phyloP scores from a whole-genome alignment of 2,113 vertebrate species.

The Kryptolebias marmoratus region DNA sequence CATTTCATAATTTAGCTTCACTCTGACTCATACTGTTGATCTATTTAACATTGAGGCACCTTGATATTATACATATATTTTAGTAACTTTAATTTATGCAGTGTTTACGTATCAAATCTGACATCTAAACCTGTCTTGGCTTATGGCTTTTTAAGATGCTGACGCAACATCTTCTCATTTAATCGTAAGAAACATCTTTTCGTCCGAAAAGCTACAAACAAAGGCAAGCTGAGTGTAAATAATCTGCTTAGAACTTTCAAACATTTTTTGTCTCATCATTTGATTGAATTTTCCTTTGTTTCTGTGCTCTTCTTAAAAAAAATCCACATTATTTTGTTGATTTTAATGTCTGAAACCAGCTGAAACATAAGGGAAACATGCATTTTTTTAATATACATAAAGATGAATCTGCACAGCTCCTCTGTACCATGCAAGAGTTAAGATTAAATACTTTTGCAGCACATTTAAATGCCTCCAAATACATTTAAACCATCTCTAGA shows the following conservation, averaged over 20 bases:
- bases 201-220: constrained; percentile 44
- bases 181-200: constrained; percentile 43
- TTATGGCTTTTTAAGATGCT: constrained; percentile 64
- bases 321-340: constrained; percentile 22
- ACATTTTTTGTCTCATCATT: constrained; percentile 20
- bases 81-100: constrained; percentile 12
- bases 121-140: constrained; percentile 40
- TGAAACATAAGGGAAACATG: constrained; percentile 64
- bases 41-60: constrained; percentile 24
- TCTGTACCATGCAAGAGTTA: constrained; percentile 11
- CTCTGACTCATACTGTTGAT: constrained; percentile 17
- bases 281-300: constrained; percentile 28
- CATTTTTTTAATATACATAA: constrained; percentile 27
- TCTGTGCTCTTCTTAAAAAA: constrained; percentile 64
- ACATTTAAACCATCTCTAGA: constrained; percentile 1
- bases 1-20: neutral
- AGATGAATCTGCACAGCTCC: constrained; percentile 33
- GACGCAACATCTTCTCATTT: constrained; percentile 23
- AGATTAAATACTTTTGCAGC: constrained; percentile 19
- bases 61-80: constrained; percentile 8
- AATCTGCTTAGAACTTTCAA: constrained; percentile 19
- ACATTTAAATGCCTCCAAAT: constrained; percentile 6
- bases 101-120: constrained; percentile 45
- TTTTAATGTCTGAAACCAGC: constrained; percentile 39
- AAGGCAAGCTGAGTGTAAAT: constrained; percentile 42